Base-by-base conservation (phyloP, 2,888 invertebrate genomes). In the Rhodophaea formosa region DNA sequence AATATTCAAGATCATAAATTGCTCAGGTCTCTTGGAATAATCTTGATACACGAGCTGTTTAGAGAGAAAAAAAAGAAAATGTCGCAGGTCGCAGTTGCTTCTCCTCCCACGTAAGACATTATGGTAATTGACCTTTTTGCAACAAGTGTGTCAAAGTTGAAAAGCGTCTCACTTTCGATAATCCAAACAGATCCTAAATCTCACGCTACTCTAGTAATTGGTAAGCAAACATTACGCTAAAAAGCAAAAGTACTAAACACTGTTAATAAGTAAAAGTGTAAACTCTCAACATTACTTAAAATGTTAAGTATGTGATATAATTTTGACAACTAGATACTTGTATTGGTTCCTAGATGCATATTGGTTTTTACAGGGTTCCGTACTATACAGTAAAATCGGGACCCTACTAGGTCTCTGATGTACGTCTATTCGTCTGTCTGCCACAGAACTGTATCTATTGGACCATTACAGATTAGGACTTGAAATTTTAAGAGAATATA, bases 131-230 rank as follows among this genome's bases (percentile, higher is more conserved):
- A 53, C 49, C 52, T 47, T 10, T 47, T 10, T 16, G 8, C 8
- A 45, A 45, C 44, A 16, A 45, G 17, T 45, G 16, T 45, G 44
- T 45, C 44, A 45, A 16, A 45, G 44, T 45, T 45, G 15, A 45
- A 45, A 16, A 45, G 17, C 16, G 46, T 17, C 46, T 29, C 46
- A 46, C 46, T 46, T 23, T 46, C 23, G 29, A 23, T 46, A 46
- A 46, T 46, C 46, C 29, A 23, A 46, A 46, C 46, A 46, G 23
- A 46, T 16, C 44, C 44, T 16, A 45, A 39, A 44, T 58, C 60
- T 23, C 60, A 58, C 58, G 53, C 49, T 43, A 39, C 54, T 49
- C 30, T 51, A 56, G 39, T 51, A 56, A 58, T 45, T 53, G 51
- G 15, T 49, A 8, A 17, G 58, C n/a, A 39, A 61, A 61, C 12